A percentile compares a stretch with the other conserved stretches of the same genome.
Conservation (phyloP, 2,797 vertebrate genomes). For the Lepus townsendii region DNA sequence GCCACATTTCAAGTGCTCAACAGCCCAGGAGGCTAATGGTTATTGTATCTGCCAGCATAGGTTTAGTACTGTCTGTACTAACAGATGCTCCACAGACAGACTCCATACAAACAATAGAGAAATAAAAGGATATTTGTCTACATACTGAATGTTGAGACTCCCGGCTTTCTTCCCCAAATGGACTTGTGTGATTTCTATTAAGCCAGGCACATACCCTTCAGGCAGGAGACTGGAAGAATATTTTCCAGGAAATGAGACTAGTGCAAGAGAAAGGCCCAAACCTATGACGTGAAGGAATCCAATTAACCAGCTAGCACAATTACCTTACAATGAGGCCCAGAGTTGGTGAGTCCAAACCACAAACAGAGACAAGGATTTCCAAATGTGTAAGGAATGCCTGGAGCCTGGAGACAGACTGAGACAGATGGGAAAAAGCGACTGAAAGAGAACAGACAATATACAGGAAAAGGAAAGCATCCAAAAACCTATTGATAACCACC, state of each 20-base stretch:
- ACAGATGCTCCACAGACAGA: neutral
- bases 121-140: neutral
- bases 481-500: neutral
- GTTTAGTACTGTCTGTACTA: neutral
- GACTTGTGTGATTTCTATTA: neutral
- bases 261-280: neutral
- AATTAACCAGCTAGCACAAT: conserved; percentile 6
- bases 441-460: neutral
- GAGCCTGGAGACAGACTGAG: neutral
- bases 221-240: neutral
- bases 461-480: neutral
- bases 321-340: neutral
- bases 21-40: neutral
- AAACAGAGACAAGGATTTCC: neutral
- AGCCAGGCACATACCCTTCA: neutral
- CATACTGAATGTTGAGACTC: neutral
- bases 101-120: neutral
- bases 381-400: neutral
- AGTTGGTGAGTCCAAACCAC: neutral
- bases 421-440: neutral
- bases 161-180: neutral
- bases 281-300: neutral
- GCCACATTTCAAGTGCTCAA: neutral
- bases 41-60: neutral
- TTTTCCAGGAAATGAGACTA: conserved; percentile 34